Base-by-base conservation (phyloP, 2,888 invertebrate species). In the Apodemia hepburni region DNA sequence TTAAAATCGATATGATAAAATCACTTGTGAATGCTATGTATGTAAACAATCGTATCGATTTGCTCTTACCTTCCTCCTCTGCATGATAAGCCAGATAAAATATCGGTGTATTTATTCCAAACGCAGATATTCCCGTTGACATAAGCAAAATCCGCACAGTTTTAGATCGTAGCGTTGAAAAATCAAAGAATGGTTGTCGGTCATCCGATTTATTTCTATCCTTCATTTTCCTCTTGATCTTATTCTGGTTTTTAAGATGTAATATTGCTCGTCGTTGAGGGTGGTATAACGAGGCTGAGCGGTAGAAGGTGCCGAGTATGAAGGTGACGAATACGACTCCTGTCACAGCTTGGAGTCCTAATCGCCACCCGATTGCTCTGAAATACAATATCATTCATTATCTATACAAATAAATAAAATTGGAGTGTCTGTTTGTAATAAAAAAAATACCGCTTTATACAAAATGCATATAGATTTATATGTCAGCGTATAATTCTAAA, bases 261-360 rank as follows among this genome's bases (percentile, higher is more conserved):
- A 97, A 92, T 73, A 97, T 97, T 65, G 97, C 97, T 66, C 97
- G 92, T 64, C 97, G 85, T 79, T 97, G 96, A 0, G 97, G 97
- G 80, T 97, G 97, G 84, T 97, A 97, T 9, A 97, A 92, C 0
- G 97, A 97, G 0, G 97, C 97, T 7, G 97, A 97, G 42, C 97
- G 94, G 86, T 97, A 97, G 86, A 97, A 96, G 6, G 96, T 96
- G 61, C 97, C 97, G 38, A 97, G 92, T 75, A 97, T 95, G 80
- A 97, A 97, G 0, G 97, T 96, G 59, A 95, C 90, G 73, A 97
- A 96, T 49, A 97, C 94, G 17, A 95, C 94, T 58, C 96, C 96
- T n/a, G 97, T 97, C 47, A 97, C 95, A 42, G 96, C 95, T 84
- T 97, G 97, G 29, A 97, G 93, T 49, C 97, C 97, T 68, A 96